A percentile compares a stretch with the other conserved stretches of the same genome.
Evolutionary conservation across 1,140 invertebrate genomes (phyloP).

Genomic region (Episyrphus balteatus): DNA sequence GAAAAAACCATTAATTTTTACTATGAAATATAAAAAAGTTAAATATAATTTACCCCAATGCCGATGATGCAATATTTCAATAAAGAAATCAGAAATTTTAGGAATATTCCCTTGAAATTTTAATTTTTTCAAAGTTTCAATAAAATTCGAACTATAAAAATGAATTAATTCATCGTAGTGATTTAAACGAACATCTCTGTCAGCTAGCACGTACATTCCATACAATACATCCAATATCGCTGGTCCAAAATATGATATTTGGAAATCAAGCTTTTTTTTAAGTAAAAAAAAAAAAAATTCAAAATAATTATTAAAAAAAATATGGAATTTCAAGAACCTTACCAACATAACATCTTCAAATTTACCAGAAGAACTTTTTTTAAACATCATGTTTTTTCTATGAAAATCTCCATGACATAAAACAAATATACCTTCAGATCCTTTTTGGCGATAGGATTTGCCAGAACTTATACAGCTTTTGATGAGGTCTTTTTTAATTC

Average conservation of each 20-base stretch:
- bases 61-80: background rate
- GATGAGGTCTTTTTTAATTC: background rate
- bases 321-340: too few relatives aligned
- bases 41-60: background rate
- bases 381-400: background rate
- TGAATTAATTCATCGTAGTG: background rate
- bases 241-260: background rate
- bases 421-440: background rate
- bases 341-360: background rate
- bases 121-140: background rate
- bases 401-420: background rate
- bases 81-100: background rate
- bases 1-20: background rate
- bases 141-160: background rate
- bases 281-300: too few relatives aligned
- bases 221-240: conserved; percentile 4
- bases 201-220: background rate
- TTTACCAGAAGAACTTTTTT: background rate
- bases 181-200: background rate
- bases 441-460: conserved; percentile 7
- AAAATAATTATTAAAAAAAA: too few relatives aligned
- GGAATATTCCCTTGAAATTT: background rate
- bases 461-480: conserved; percentile 1
- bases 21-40: background rate
- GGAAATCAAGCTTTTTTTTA: background rate